phyloP scores from a whole-genome alignment of 2,113 vertebrate species.

The Pangasianodon gigas region DNA sequence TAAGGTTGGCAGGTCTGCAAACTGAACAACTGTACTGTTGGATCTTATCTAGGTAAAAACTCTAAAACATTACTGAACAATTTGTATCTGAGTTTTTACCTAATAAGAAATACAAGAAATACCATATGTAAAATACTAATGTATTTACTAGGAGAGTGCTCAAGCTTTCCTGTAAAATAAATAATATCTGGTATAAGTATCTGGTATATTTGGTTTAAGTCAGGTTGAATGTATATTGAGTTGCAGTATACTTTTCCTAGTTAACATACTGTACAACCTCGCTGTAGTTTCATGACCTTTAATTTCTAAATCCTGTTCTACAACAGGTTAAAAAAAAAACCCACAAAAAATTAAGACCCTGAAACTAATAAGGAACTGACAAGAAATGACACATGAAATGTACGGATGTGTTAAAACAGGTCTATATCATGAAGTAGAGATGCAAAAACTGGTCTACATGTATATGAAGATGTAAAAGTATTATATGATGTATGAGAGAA shows the following conservation, averaged over 20 bases:
- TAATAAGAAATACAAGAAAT: not conserved
- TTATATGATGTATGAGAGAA: not conserved
- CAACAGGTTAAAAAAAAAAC: not conserved
- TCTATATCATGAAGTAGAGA: not conserved
- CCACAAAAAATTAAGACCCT: not conserved
- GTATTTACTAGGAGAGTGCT: not conserved
- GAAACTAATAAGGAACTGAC: not conserved
- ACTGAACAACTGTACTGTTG: not conserved
- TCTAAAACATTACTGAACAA: not conserved
- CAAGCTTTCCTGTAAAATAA: constrained; percentile 16
- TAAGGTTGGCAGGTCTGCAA: not conserved
- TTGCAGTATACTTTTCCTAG: not conserved
- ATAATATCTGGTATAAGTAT: constrained; percentile 5
- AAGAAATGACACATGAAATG: not conserved
- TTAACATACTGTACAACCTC: not conserved
- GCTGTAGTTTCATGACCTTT: not conserved
- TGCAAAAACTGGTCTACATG: not conserved
- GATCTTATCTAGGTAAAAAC: not conserved
- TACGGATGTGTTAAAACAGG: constrained; percentile 7
- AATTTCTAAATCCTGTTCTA: not conserved
- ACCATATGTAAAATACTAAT: not conserved
- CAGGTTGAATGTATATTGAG: not conserved
- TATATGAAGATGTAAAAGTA: constrained; percentile 18
- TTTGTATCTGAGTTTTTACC: not conserved
- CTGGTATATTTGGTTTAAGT: constrained; percentile 29